Evolutionary conservation across 2,113 vertebrate species (phyloP).

Genomic region (Speoplatyrhinus poulsoni): DNA sequence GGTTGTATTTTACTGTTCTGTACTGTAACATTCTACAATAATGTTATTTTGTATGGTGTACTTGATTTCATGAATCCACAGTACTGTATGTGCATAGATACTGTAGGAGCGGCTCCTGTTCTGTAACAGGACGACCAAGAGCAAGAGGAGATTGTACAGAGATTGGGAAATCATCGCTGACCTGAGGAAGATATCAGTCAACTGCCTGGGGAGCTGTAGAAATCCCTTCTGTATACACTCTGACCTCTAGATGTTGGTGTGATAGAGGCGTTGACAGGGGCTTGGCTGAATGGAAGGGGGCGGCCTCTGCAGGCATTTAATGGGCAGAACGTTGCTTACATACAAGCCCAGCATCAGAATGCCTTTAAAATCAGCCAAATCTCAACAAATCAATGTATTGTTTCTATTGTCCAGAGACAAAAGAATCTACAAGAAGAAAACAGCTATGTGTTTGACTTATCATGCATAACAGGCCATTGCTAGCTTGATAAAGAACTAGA

Average conservation of each 20-base stretch:
- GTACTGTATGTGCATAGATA: no score
- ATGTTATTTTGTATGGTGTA: neutral
- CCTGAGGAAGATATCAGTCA: constrained; percentile 15
- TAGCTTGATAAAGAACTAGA: no score
- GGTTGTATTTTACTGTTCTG: neutral
- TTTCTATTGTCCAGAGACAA: no score
- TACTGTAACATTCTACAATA: neutral
- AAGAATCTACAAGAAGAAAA: no score
- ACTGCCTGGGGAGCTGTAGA: constrained; percentile 14
- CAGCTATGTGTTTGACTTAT: no score
- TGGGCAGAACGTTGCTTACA: neutral
- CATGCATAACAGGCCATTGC: no score
- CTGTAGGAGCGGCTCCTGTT: no score
- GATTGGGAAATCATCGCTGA: constrained; percentile 12
- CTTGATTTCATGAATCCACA: no score
- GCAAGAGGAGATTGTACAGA: neutral
- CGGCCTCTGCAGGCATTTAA: constrained; percentile 21
- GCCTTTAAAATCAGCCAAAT: no score
- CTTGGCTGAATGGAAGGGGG: neutral
- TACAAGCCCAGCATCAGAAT: no score
- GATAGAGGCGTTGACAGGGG: constrained; percentile 29
- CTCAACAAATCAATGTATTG: no score
- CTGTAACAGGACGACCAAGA: no score
- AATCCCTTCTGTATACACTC: constrained; percentile 24
- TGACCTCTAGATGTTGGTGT: constrained; percentile 30